Evolutionary conservation across 2,113 vertebrate genomes (phyloP).

Genomic region (Hyperopisus bebe): DNA sequence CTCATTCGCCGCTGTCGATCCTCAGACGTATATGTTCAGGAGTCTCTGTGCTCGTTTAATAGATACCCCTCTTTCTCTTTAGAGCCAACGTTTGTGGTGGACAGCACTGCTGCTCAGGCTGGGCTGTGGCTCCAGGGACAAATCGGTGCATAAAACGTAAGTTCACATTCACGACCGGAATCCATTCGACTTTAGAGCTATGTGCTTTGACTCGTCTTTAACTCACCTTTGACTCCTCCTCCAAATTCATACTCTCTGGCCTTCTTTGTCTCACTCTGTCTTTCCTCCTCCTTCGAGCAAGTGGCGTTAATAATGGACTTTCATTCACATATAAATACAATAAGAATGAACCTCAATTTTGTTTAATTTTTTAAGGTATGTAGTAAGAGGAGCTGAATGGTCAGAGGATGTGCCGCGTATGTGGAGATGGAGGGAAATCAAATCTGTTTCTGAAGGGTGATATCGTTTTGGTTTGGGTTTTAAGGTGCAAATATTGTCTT

Average conservation of each 20-base stretch:
- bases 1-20: not conserved
- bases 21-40: constrained; percentile 4
- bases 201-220: constrained; percentile 2
- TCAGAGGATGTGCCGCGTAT: not conserved
- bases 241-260: too few relatives aligned
- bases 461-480: constrained; percentile 60
- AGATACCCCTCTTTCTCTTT: constrained; percentile 34
- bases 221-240: not conserved
- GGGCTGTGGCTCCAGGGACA: constrained; percentile 79
- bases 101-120: constrained; percentile 89
- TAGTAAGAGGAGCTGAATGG: constrained; percentile 14
- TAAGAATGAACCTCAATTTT: constrained; percentile 23
- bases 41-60: constrained; percentile 14
- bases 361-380: not conserved
- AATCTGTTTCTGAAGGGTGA: constrained; percentile 45
- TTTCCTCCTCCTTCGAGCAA: too few relatives aligned
- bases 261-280: too few relatives aligned
- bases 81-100: constrained; percentile 90
- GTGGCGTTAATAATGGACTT: too few relatives aligned
- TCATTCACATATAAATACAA: constrained; percentile 49
- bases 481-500: constrained; percentile 67
- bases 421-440: constrained; percentile 32
- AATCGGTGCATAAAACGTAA: constrained; percentile 93
- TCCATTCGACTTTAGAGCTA: not conserved
- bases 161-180: constrained; percentile 29